Percentiles rank a stretch among this genome's conserved stretches.
phyloP scores from a whole-genome alignment of 2,797 vertebrate genomes.

The Coendou prehensilis region DNA sequence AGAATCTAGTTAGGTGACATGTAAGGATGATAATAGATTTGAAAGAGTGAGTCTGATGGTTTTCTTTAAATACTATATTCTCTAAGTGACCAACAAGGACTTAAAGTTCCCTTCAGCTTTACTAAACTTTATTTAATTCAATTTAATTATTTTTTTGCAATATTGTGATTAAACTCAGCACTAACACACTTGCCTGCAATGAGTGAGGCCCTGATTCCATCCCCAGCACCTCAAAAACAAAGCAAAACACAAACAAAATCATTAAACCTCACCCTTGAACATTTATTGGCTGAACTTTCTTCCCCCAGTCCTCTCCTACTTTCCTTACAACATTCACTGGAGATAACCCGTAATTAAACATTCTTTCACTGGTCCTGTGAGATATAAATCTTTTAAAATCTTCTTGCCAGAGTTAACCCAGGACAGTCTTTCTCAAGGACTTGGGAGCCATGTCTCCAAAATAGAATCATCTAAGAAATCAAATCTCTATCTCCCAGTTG shows the following conservation, averaged over 20 bases:
- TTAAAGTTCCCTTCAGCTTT: background rate
- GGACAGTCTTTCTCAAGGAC: background rate
- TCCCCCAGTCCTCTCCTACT: background rate
- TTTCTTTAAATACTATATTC: conserved; percentile 45
- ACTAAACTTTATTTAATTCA: background rate
- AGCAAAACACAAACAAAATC: background rate
- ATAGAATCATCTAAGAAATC: background rate
- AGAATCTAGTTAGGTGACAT: background rate
- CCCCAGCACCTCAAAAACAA: background rate
- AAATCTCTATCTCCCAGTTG: background rate
- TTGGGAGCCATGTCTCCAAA: background rate
- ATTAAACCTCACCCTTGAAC: no score
- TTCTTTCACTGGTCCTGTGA: background rate
- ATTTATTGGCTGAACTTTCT: background rate
- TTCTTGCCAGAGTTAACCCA: background rate
- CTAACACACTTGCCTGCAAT: background rate
- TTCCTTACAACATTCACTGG: background rate
- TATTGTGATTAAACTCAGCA: background rate
- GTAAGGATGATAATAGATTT: background rate
- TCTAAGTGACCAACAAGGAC: background rate
- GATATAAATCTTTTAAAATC: background rate
- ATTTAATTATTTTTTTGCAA: background rate
- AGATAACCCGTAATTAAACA: background rate
- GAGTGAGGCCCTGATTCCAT: background rate
- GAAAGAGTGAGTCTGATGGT: background rate